phyloP scores from a whole-genome alignment of 1,140 invertebrate species.

The Habropoda laboriosa region DNA sequence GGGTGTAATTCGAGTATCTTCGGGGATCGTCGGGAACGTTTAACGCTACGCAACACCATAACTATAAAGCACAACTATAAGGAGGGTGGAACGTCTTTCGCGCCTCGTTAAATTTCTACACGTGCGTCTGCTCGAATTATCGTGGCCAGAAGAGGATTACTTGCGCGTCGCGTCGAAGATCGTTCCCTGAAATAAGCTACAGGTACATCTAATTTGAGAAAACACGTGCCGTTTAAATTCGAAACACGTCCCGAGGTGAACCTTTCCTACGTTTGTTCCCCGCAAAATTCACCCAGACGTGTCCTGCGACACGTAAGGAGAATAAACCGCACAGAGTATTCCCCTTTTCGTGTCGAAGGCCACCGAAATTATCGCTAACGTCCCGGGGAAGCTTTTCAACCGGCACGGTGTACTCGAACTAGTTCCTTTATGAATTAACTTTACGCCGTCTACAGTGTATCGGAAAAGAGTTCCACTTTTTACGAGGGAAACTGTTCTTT shows the following conservation, averaged over 20 bases:
- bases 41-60: constrained; percentile 9
- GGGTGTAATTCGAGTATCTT: background rate
- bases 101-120: constrained; percentile 12
- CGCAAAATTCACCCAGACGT: background rate
- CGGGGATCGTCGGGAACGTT: background rate
- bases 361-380: background rate
- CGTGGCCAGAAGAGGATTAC: background rate
- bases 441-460: too few species aligned
- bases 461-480: too few species aligned
- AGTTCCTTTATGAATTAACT: background rate
- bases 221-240: background rate
- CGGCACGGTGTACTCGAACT: background rate
- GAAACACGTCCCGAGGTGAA: background rate
- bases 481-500: too few species aligned
- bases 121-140: constrained; percentile 16
- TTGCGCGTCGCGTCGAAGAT: background rate
- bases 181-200: background rate
- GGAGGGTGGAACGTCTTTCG: constrained; percentile 31
- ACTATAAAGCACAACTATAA: constrained; percentile 15
- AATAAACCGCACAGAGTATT: background rate
- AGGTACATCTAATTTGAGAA: constrained; percentile 1
- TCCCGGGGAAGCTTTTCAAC: background rate
- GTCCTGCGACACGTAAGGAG: background rate
- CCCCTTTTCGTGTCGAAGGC: background rate
- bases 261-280: background rate